A percentile compares a stretch with the other conserved stretches of the same genome.
Evolutionary conservation across 2,113 vertebrate genomes (phyloP).

Genomic region (Jacana jacana): DNA sequence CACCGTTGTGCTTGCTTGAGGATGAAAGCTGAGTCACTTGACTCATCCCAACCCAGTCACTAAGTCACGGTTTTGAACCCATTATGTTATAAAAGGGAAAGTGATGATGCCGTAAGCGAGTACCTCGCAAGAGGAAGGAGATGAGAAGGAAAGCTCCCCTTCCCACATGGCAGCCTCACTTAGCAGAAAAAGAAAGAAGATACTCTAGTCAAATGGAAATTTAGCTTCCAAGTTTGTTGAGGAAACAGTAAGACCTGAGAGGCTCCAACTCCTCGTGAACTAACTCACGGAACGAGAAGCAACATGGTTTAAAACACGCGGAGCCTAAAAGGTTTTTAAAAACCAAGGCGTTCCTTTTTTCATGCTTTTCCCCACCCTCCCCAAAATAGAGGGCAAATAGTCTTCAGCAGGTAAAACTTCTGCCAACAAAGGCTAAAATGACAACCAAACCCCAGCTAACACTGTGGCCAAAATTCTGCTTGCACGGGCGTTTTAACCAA

Average conservation of each 20-base stretch:
- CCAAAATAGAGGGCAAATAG: neutral
- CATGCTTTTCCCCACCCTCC: neutral
- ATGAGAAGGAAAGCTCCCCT: neutral
- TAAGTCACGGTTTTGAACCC: neutral
- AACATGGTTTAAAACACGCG: neutral
- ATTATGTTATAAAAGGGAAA: neutral
- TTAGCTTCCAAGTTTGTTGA: neutral
- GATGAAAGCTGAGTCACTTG: neutral
- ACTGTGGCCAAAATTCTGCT: neutral
- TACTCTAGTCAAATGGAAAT: neutral
- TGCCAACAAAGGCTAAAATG: neutral
- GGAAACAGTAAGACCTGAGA: neutral
- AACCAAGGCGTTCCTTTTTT: neutral
- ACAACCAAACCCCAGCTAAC: neutral
- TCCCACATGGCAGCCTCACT: neutral
- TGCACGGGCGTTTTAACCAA: neutral
- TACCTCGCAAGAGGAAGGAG: neutral
- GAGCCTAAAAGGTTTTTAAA: neutral
- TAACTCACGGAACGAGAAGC: neutral
- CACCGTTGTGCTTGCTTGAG: neutral
- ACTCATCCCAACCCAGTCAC: neutral
- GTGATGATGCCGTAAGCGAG: neutral
- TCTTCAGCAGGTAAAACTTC: neutral
- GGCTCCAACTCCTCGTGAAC: neutral
- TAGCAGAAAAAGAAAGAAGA: neutral